Evolutionary conservation across 2,888 invertebrate species (phyloP), one percentile per base, ranked within the genome.

Genomic region (Theretra japonica): DNA sequence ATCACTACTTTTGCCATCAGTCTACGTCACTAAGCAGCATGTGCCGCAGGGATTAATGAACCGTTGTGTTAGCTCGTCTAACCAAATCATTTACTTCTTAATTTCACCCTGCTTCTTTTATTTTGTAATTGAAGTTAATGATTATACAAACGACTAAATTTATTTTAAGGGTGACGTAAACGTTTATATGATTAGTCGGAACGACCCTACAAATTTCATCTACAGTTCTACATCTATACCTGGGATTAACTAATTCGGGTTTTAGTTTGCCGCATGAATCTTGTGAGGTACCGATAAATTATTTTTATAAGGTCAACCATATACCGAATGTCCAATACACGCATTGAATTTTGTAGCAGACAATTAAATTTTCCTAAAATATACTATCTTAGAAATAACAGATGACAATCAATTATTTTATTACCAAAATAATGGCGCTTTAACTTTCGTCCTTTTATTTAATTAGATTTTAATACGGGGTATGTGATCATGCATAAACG

Each of bases 401-500:
- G 21, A 21, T 21, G 11, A 62, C 48, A 17, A 48, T 48, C 65
- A 23, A 65, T 65, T 60, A 65, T n/a, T 62, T n/a, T 41, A 41
- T 48, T 23, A 23, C 65, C 48, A 48, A 65, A 5, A 53, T 15
- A 65, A 65, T 48, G 41, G 23, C 21, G 21, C 23, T 65, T 65
- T 65, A 17, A 65, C 7, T 23, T 56, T 41, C 23, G 30, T 17
- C 4, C 75, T 75, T 76, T 73, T 30, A 69, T 53, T 72, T 48
- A 75, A 73, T 77, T 74, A 68, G 73, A 75, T 68, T 75, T 80
- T 80, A 77, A 77, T 78, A 78, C 60, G 75, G 70, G 76, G 76
- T 72, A 81, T 86, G 90, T 90, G 87, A 85, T 88, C 92, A 93
- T 93, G 92, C 92, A 92, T 76, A 82, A 83, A 85, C 75, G 83